These are phyloP conservation scores for Thecophora atra DNA, from an alignment of 2,888 invertebrate species.

Conservation along the genomic window DNA sequence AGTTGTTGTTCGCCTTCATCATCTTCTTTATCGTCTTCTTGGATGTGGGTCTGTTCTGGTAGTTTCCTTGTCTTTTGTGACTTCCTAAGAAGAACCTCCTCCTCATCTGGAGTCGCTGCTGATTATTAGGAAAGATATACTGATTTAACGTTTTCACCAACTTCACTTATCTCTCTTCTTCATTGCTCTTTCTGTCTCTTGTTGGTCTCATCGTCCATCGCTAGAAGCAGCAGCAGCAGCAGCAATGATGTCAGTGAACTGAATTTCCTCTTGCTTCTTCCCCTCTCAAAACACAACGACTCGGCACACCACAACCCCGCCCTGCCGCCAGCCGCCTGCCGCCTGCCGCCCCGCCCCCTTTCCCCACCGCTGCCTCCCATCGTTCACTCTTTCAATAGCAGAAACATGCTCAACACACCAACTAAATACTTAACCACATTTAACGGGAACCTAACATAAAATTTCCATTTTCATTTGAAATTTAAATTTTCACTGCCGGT, in stretches of 20 bases:
- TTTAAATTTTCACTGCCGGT: neutral
- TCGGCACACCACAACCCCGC: neutral
- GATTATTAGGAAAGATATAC: constrained; percentile 1
- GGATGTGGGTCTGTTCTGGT: neutral
- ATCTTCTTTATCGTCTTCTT: neutral
- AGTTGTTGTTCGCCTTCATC: neutral
- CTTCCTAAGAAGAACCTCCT: neutral
- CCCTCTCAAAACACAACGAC: neutral
- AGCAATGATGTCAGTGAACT: constrained; percentile 4
- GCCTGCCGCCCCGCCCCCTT: too few relatives aligned
- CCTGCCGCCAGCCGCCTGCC: too few relatives aligned
- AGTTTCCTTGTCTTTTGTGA: neutral
- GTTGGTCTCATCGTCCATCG: neutral
- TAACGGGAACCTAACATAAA: neutral
- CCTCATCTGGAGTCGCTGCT: neutral
- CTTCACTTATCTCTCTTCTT: constrained; percentile 5
- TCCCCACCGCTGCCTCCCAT: too few relatives aligned
- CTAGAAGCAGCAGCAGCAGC: neutral
- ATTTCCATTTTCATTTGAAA: neutral
- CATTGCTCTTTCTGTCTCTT: too few relatives aligned
- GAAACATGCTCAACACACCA: neutral
- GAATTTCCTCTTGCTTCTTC: neutral
- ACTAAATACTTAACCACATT: constrained; percentile 11
- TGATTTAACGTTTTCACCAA: constrained; percentile 17
- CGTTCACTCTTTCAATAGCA: neutral